These are phyloP conservation scores for Plebejus melissa DNA, from an alignment of 2,888 invertebrate genomes.

Conservation along the genomic window DNA sequence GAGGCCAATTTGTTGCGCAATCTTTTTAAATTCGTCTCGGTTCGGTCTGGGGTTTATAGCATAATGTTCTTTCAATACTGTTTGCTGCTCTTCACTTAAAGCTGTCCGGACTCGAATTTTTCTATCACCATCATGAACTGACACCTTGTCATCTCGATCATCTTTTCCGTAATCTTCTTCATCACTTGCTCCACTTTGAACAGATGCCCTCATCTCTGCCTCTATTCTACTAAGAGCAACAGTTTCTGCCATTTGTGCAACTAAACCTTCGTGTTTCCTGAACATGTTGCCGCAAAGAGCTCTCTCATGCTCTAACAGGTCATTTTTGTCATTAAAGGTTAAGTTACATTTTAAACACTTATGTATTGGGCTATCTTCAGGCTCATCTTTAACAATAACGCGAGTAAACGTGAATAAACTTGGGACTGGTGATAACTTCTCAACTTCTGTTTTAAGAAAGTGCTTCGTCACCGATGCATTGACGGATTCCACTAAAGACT, in stretches of 20 bases:
- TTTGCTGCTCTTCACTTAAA: constrained; percentile 95
- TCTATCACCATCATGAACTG: constrained; percentile 82
- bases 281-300: constrained; percentile 78
- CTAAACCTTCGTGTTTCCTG: constrained; percentile 84
- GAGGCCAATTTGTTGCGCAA: constrained; percentile 88
- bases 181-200: constrained; percentile 79
- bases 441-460: constrained; percentile 83
- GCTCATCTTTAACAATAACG: constrained; percentile 59
- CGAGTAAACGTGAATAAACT: constrained; percentile 55
- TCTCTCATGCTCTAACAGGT: constrained; percentile 86
- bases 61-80: constrained; percentile 93
- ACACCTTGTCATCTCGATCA: constrained; percentile 74
- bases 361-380: constrained; percentile 62
- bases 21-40: constrained; percentile 93
- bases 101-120: constrained; percentile 95
- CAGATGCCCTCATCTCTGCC: constrained; percentile 70
- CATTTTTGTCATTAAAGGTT: constrained; percentile 77
- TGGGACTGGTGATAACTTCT: constrained; percentile 81
- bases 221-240: constrained; percentile 76
- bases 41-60: constrained; percentile 94
- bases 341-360: constrained; percentile 80
- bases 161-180: constrained; percentile 79
- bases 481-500: constrained; percentile 86
- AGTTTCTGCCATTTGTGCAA: constrained; percentile 87
- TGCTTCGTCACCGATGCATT: constrained; percentile 87